Evolutionary conservation across 2,888 invertebrate species (phyloP).

Genomic region (Drosophila incognita): DNA sequence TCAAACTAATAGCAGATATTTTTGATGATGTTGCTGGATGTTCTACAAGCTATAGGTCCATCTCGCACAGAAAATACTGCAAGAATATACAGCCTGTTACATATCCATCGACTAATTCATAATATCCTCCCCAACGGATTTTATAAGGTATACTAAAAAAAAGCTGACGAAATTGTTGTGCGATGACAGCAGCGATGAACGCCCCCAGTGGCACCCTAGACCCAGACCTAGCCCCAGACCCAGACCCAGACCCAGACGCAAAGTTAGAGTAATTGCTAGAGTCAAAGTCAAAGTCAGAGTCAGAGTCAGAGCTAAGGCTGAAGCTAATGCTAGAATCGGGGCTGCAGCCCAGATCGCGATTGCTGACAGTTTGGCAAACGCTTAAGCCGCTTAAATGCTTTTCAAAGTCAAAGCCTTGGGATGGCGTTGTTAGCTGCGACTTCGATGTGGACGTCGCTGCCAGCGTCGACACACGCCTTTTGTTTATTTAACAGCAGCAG

Average conservation of each 20-base stretch:
- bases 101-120: neutral
- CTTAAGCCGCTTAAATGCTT: slow-evolving; percentile 75
- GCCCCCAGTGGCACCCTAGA: slow-evolving; percentile 42
- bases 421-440: slow-evolving; percentile 44
- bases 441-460: slow-evolving; percentile 4
- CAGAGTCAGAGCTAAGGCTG: slow-evolving; percentile 3
- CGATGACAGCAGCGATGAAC: slow-evolving; percentile 73
- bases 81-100: neutral
- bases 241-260: neutral
- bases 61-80: neutral
- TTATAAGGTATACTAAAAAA: neutral
- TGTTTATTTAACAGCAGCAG: slow-evolving; percentile 67
- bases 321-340: slow-evolving; percentile 20
- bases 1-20: neutral
- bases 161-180: slow-evolving; percentile 73
- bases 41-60: neutral
- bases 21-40: neutral
- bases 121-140: neutral
- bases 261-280: slow-evolving; percentile 6
- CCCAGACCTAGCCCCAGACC: slow-evolving; percentile 7
- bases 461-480: slow-evolving; percentile 78
- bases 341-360: slow-evolving; percentile 31
- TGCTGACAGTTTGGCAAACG: slow-evolving; percentile 38
- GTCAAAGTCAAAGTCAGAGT: slow-evolving; percentile 11
- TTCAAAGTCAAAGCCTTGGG: slow-evolving; percentile 80